Evolutionary conservation across 2,888 invertebrate genomes (phyloP), one percentile per base, ranked within the genome.

Genomic region (Drosophila ustulata): DNA sequence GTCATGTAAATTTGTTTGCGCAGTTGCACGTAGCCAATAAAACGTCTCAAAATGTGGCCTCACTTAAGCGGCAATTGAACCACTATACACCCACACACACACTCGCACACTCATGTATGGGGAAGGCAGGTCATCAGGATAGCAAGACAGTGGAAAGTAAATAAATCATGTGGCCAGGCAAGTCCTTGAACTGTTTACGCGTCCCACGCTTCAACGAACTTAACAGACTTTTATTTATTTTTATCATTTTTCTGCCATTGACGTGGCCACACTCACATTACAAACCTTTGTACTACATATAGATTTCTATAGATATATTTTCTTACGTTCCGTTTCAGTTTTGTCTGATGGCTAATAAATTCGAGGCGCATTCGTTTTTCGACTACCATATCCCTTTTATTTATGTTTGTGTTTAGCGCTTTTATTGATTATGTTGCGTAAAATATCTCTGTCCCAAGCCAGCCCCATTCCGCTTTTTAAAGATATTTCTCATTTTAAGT

Each of bases 1-100:
- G 88, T 85, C 88, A 85, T 86, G 86, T 88, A 85, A 88, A 85
- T 85, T 85, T 85, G 81, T 88, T 86, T 85, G 87, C 88, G 66
- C 88, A 84, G 85, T 83, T 83, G 82, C 88, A 83, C 88, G 83
- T 83, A 82, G 79, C 82, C 82, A 87, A 83, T 87, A 87, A 83
- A 87, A 82, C 68, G 76, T 69, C 75, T 72, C 47, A 55, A 73
- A 83, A 71, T 86, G 87, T 74, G 71, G 56, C 73, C 71, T 63
- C 72, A 68, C 76, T 76, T 76, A 76, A 76, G 68, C 78, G 74
- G 63, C 76, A 70, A 69, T 68, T 68, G 70, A 77, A 83, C 71
- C 82, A 66, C 83, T 70, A 75, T 59, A 57, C 30, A 58, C 18
- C 9, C 46, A 45, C 41, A 28, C 30, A 58, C 34, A 58, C 25